phyloP scores from a whole-genome alignment of 2,888 invertebrate genomes.

The Temnothorax rugatulus region DNA sequence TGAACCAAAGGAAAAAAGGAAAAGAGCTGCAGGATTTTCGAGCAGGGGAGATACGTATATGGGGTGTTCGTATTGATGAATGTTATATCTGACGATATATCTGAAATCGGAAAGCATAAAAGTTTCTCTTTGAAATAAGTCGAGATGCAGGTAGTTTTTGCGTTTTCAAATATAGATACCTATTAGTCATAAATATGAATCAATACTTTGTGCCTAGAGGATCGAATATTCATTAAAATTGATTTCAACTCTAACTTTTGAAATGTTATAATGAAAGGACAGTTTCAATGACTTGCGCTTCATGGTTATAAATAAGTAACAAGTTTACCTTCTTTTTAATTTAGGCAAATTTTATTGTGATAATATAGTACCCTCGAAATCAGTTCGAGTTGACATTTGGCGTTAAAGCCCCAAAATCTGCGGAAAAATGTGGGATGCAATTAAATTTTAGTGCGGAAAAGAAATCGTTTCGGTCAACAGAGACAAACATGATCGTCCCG shows the following conservation, averaged over 20 bases:
- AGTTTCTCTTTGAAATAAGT: not conserved
- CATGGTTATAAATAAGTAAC: not conserved
- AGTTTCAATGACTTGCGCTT: not conserved
- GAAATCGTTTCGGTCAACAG: conserved; percentile 45
- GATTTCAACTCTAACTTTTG: not conserved
- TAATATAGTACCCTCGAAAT: not conserved
- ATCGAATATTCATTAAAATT: not conserved
- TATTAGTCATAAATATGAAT: not conserved
- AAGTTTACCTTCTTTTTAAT: not conserved
- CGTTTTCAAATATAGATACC: not conserved
- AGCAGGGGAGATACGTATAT: not conserved
- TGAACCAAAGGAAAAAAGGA: conserved; percentile 30
- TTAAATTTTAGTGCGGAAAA: too few relatives aligned
- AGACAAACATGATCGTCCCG: conserved; percentile 39
- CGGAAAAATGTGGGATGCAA: not conserved
- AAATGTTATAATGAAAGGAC: not conserved
- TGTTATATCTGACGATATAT: not conserved
- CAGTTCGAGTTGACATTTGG: not conserved
- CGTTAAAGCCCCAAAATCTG: not conserved
- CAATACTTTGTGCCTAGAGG: not conserved
- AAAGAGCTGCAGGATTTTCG: not conserved
- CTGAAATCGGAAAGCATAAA: not conserved
- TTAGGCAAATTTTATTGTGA: not conserved
- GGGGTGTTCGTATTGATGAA: not conserved
- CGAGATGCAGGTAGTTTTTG: not conserved